Conservation (phyloP, 1,140 invertebrate species). For the Bombus haemorrhoidalis region DNA sequence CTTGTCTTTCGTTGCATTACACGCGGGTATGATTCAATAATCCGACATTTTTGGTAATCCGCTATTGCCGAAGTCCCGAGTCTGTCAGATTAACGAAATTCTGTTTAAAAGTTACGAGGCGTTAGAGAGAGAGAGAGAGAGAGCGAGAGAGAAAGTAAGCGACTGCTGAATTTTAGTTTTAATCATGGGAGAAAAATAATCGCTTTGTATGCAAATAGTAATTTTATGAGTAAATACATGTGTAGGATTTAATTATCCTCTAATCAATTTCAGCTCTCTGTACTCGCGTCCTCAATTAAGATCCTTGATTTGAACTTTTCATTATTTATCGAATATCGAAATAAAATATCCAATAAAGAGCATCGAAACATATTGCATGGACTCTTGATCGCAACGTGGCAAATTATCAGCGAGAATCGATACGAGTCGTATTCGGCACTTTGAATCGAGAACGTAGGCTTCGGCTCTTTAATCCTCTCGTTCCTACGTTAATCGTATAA, state of each 20-base stretch:
- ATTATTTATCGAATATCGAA: not conserved
- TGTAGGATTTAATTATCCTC: not conserved
- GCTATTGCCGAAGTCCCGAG: not conserved
- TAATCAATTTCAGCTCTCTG: not conserved
- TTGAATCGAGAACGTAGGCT: conserved; percentile 32
- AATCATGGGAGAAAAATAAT: not conserved
- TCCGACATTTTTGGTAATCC: not conserved
- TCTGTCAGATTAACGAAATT: not conserved
- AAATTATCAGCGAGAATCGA: conserved; percentile 5
- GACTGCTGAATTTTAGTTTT: not conserved
- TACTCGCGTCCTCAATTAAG: too few species aligned
- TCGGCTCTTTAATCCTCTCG: not conserved
- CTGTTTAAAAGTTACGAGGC: not conserved
- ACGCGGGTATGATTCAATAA: not conserved
- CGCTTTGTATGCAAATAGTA: not conserved
- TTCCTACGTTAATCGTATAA: not conserved
- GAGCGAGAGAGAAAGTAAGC: not conserved
- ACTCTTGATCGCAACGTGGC: conserved; percentile 28
- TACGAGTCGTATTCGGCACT: not conserved
- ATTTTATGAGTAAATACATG: not conserved
- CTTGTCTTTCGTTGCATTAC: not conserved
- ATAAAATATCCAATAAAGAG: not conserved
- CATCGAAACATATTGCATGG: not conserved
- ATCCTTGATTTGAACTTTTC: not conserved
- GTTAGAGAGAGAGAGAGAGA: not conserved